These are phyloP conservation scores for Polyommatus iphigenia DNA, from an alignment of 2,888 invertebrate genomes.

Conservation along the genomic window DNA sequence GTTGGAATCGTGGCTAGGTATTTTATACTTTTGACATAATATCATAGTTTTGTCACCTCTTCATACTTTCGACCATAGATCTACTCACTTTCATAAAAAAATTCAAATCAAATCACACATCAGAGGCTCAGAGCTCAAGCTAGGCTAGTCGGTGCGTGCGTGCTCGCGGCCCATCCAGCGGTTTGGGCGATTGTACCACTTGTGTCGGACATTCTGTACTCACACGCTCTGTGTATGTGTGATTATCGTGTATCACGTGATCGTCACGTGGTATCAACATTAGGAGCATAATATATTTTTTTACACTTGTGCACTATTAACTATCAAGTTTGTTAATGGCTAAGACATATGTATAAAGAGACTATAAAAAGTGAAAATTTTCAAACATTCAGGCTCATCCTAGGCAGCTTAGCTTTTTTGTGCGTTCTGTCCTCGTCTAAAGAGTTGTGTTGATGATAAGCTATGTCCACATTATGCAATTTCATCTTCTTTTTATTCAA, in stretches of 20 bases:
- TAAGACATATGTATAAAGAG: too few species aligned
- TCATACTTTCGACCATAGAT: background rate
- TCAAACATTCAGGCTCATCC: too few species aligned
- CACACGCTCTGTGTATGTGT: slow-evolving; percentile 58
- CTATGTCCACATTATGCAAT: too few species aligned
- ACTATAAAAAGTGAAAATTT: too few species aligned
- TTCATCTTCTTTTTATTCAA: too few species aligned
- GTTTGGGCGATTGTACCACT: slow-evolving; percentile 63
- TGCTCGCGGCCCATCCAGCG: slow-evolving; percentile 66
- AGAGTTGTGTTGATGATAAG: too few species aligned
- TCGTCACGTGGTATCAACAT: background rate
- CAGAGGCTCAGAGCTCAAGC: slow-evolving; percentile 35
- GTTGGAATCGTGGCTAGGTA: too few species aligned
- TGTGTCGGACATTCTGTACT: slow-evolving; percentile 75
- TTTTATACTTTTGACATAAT: too few species aligned
- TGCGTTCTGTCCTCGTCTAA: too few species aligned
- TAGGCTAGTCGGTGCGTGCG: slow-evolving; percentile 55
- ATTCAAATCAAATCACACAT: background rate
- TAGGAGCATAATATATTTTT: background rate
- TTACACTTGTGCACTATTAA: background rate
- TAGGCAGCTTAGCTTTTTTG: too few species aligned
- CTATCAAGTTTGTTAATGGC: too few species aligned
- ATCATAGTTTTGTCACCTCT: background rate
- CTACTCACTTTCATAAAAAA: background rate
- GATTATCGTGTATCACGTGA: background rate